These are phyloP conservation scores for Fragum fragum DNA, from an alignment of 2,888 invertebrate species.

Conservation along the genomic window DNA sequence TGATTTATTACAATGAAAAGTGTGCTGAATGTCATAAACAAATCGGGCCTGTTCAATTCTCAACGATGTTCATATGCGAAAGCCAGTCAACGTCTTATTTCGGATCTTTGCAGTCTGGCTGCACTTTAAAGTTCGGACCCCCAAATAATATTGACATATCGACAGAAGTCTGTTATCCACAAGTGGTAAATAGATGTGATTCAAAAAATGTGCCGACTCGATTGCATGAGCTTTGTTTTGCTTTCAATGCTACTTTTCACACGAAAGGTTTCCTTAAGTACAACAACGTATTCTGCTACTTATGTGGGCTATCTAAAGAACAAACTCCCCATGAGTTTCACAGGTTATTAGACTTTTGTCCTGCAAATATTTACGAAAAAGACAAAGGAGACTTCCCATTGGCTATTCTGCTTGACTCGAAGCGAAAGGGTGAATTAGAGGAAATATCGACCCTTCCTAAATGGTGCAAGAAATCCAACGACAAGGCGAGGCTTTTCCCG, in stretches of 20 bases:
- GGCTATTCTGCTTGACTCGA: too few relatives aligned
- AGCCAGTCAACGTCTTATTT: background rate
- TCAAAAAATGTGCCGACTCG: background rate
- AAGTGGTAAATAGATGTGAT: background rate
- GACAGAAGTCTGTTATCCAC: background rate
- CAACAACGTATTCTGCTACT: background rate
- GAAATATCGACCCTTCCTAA: too few relatives aligned
- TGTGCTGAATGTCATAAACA: constrained; percentile 3
- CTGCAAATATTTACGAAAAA: too few relatives aligned
- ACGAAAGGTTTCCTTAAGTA: background rate
- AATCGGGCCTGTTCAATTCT: background rate
- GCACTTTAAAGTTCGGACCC: background rate
- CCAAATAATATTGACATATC: background rate
- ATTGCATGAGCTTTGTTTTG: background rate
- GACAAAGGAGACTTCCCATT: too few relatives aligned
- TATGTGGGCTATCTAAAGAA: too few relatives aligned
- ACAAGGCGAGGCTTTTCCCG: too few relatives aligned
- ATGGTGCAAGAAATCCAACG: too few relatives aligned
- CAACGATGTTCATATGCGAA: background rate
- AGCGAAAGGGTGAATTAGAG: too few relatives aligned
- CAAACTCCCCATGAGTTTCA: too few relatives aligned
- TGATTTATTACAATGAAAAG: constrained; percentile 1
- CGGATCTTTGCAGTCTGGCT: background rate
- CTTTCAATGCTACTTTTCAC: background rate
- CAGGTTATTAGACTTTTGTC: too few relatives aligned